Evolutionary conservation across 1,140 invertebrate species (phyloP), one percentile per base, ranked within the genome.

Genomic region (Diachasma alloeum): DNA sequence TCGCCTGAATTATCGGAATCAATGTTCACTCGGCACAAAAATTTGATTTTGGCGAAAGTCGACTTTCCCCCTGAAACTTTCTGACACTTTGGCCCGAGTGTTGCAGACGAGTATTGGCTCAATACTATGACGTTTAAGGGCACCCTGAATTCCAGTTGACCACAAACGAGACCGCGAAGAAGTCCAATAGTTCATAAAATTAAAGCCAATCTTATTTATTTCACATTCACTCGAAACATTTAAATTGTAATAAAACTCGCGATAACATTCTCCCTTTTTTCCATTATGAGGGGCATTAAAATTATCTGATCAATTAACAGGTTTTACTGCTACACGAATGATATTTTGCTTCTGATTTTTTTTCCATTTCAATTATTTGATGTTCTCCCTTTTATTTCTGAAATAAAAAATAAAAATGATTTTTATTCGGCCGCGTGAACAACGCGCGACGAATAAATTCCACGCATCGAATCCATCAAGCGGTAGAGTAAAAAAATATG

Each of bases 151-250:
- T 70, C 67, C 66, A 17, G 24, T 71, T 72, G 44, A 73, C 79
- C 83, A 77, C 81, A 81, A 73, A 72, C 67, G 31, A 75, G 39
- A 46, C 73, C 48, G 48, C 48, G 15, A 53, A 19, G 48, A 53
- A 19, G 15, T 19, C 48, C 48, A 53, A 53, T 53, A 53, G 48
- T 53, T 53, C 48, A 53, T 53, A 53, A 53, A 53, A 53, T 53
- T 53, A 53, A 53, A 53, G 48, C n/a, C 48, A 53, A 53, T 53
- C 48, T 53, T 31, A 31, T 31, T 53, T 53, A 53, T 53, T 53
- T 53, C 48, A 19, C 48, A 53, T 53, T 53, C 17, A 9, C 48
- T 53, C 17, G 48, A 53, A 53, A 53, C 48, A 53, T 53, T 53
- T 15, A 53, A 53, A 53, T 53, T 53, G 48, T 53, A 53, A 53